Evolutionary conservation across 2,113 vertebrate genomes (phyloP), one percentile per base, ranked within the genome.

Genomic region (Cebus imitator): DNA sequence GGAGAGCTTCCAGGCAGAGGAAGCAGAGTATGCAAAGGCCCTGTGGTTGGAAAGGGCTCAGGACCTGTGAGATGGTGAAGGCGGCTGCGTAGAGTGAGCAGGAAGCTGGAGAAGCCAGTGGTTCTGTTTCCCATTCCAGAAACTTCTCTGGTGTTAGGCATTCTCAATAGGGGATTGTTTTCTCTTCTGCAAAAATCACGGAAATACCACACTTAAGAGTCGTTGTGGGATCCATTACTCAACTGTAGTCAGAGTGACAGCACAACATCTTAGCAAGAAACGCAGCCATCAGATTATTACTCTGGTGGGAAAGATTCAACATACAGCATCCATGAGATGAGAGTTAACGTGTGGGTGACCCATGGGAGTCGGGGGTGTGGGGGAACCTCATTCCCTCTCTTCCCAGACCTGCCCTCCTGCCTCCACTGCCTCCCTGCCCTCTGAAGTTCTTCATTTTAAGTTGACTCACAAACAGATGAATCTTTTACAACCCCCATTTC

Each of bases 401-500:
- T 91, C 96, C 95, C 32, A 66, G 95, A 90, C 78, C 88, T 80
- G 86, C 86, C 52, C 95, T 91, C 86, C 98, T 68, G 0, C 68
- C 43, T 23, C 37, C 6, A 1, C 30, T 6, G 40, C 9, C 81
- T 64, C 61, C 58, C 40, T 16, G 0, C 25, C 72, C 86, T 20
- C 17, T 97, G 82, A 95, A 98, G 98, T 87, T 95, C 95, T 78
- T 96, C 97, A 94, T 48, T 96, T 95, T 73, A 91, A 97, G 95
- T 95, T 95, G 97, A 98, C 98, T 98, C 97, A 96, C 98, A 97
- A 94, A 97, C 95, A 97, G 96, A 97, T 83, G 98, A 98, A 96
- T 98, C 98, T 94, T 95, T 98, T 98, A 97, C 98, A 98, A 97
- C 95, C 98, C 61, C 98, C 98, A 96, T 96, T 98, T 98, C 98